Evolutionary conservation across 2,888 invertebrate genomes (phyloP), one percentile per base, ranked within the genome.

Genomic region (Rhimphoctona megacephalus): DNA sequence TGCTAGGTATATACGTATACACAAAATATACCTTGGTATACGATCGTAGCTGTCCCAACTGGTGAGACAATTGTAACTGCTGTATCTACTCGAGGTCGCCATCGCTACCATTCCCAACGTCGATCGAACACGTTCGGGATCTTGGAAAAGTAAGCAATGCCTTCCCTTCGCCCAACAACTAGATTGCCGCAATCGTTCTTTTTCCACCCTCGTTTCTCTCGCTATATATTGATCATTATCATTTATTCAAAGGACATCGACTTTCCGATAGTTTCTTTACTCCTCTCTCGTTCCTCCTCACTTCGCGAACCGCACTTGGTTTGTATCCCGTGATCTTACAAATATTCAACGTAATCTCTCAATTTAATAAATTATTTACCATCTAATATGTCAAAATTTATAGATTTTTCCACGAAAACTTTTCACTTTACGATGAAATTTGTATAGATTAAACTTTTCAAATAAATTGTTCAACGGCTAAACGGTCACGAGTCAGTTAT

Each of bases 41-140:
- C 96, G 96, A 94, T 98, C 98, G 95, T 98, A 98, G 95, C 98
- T 98, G 95, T 98, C 98, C 98, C 98, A 98, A 94, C 97, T 97
- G 88, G 97, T 97, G 93, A 98, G 96, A 95, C 98, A 98, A 95
- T 98, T 98, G 95, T 98, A 98, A 87, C 98, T 98, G 94, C 97
- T 97, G 95, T 98, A 97, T 95, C 97, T 96, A 95, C 97, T 97
- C 91, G 97, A 96, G 92, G 95, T 94, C 91, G 96, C 96, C 97
- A 97, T 97, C 89, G 92, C 91, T 92, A 90, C 77, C 89, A 87
- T 89, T 85, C 81, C 89, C 80, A 86, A 86, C 87, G 86, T 81
- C 82, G 81, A 87, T 87, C 86, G 83, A 64, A 70, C 49, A 57
- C 83, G 85, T 85, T 83, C 67, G 72, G 49, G 61, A 86, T 81